Evolutionary conservation across 2,797 vertebrate genomes (phyloP).

Genomic region (Toxotes lorentzi): DNA sequence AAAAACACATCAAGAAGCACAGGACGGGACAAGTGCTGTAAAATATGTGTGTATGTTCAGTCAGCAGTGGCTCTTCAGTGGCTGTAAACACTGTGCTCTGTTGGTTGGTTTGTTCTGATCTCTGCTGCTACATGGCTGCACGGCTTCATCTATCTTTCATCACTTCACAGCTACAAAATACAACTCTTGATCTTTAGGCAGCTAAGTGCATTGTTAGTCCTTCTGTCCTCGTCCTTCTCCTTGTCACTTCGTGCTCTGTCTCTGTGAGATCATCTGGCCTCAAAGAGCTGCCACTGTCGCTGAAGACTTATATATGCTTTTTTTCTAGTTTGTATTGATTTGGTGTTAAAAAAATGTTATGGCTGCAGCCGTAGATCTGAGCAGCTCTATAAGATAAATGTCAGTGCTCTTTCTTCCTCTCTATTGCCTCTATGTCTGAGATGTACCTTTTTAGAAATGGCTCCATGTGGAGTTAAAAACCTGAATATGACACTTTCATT

Average conservation of each 20-base stretch:
- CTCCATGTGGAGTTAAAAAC: conserved; percentile 3
- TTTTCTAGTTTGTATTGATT: not conserved
- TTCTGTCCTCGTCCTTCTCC: conserved; percentile 23
- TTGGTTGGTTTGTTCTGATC: conserved; percentile 2
- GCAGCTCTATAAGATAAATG: conserved; percentile 7
- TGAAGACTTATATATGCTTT: not conserved
- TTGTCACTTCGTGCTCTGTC: conserved; percentile 25
- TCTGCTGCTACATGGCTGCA: not conserved
- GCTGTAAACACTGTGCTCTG: conserved; percentile 11
- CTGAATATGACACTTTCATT: conserved; percentile 36
- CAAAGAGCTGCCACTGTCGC: not conserved
- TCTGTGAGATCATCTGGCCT: conserved; percentile 10
- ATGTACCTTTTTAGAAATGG: not conserved
- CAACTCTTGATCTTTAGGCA: conserved; percentile 36
- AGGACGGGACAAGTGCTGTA: not conserved
- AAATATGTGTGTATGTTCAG: not conserved
- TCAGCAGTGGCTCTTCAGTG: conserved; percentile 12
- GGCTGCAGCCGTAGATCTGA: not conserved
- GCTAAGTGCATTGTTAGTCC: conserved; percentile 17
- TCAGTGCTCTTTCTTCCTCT: conserved; percentile 3
- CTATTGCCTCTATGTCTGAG: conserved; percentile 13
- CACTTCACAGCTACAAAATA: conserved; percentile 36
- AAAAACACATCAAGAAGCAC: not conserved
- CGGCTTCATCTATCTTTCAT: conserved; percentile 44
- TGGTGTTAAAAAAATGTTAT: conserved; percentile 8